phyloP scores from a whole-genome alignment of 2,888 invertebrate species.

The Exocentrus adspersus region DNA sequence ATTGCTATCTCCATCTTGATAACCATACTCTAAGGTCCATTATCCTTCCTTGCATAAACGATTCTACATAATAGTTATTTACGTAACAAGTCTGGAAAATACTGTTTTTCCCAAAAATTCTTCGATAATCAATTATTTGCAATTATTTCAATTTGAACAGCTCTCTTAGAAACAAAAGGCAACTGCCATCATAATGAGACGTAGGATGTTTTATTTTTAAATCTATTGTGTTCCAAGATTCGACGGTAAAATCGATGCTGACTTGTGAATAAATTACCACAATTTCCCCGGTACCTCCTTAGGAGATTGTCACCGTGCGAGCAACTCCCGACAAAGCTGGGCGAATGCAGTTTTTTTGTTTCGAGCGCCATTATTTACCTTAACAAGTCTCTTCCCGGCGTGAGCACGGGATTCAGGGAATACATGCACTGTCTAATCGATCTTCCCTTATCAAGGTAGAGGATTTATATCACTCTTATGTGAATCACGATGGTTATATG shows the following conservation, averaged over 20 bases:
- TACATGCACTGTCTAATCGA: neutral
- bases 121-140: no score
- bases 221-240: neutral
- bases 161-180: no score
- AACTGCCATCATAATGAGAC: no score
- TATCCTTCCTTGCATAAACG: no score
- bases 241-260: neutral
- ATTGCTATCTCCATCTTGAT: no score
- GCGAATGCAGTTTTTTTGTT: neutral
- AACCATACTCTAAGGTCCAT: no score
- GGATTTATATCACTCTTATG: neutral
- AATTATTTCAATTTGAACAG: no score
- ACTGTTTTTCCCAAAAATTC: no score
- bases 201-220: neutral
- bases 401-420: neutral
- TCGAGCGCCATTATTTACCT: neutral
- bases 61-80: no score
- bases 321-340: neutral
- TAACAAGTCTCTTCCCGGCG: neutral
- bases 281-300: neutral
- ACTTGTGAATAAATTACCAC: neutral
- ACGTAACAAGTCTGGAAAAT: no score
- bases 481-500: neutral
- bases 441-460: neutral
- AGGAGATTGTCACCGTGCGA: slow-evolving; percentile 1